Evolutionary conservation across 37 sponge, comb jelly and placozoan genomes (phyloP).

Genomic region (Chondrilla cf. caribensis): DNA sequence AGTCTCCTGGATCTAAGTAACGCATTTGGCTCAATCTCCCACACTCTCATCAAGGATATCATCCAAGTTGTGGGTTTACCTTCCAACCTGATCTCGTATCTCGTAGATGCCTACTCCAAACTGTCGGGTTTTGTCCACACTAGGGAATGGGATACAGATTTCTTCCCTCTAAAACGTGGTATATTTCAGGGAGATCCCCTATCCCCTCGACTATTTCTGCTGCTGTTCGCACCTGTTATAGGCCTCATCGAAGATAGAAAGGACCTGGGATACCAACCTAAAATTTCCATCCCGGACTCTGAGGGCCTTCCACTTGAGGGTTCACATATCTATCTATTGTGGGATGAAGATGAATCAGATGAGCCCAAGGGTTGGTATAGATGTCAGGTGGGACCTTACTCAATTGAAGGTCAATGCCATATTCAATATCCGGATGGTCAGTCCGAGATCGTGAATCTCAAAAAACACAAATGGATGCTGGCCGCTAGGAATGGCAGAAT

Average conservation of each 20-base stretch:
- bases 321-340: not conserved
- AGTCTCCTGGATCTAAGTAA: not conserved
- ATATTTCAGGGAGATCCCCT: conserved; percentile 2
- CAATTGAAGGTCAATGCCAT: too few relatives aligned
- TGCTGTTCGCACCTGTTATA: not conserved
- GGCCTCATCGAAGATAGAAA: not conserved
- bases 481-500: too few relatives aligned
- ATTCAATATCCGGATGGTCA: too few relatives aligned
- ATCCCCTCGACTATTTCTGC: not conserved
- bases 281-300: not conserved
- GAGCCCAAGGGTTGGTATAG: not conserved
- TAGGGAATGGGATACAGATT: not conserved
- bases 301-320: not conserved
- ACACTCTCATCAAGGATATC: not conserved
- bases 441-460: too few relatives aligned
- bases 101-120: not conserved
- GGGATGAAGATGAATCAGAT: not conserved
- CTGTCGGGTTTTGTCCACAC: not conserved
- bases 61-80: too few relatives aligned
- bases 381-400: too few relatives aligned
- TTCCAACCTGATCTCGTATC: not conserved
- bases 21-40: not conserved
- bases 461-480: too few relatives aligned
- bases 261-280: not conserved
- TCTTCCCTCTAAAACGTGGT: not conserved